Conservation (phyloP, 1,140 invertebrate species). For the Sarcophaga peregrina region DNA sequence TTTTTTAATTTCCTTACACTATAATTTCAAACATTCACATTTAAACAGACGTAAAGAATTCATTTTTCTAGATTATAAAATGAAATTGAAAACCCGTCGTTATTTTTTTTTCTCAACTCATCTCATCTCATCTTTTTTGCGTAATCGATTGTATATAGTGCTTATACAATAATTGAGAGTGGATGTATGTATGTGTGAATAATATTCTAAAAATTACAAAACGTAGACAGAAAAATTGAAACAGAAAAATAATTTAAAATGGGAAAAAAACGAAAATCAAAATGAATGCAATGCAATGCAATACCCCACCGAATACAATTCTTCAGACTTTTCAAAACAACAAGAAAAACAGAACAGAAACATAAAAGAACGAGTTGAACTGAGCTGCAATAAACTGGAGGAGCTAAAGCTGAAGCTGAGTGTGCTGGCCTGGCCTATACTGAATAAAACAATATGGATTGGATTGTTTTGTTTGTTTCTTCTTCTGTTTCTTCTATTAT, state of each 20-base stretch:
- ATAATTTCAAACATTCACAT: no score
- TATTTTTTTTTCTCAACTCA: no score
- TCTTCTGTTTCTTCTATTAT: no score
- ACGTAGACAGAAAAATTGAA: slow-evolving; percentile 1
- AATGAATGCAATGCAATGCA: not conserved
- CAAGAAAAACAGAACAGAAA: not conserved
- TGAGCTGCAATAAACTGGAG: not conserved
- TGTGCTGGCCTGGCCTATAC: no score
- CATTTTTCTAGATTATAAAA: not conserved
- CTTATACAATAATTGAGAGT: not conserved
- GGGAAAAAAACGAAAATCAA: not conserved
- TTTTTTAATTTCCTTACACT: no score
- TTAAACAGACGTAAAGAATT: no score
- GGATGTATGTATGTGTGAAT: not conserved
- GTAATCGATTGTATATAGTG: no score
- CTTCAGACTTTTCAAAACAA: no score
- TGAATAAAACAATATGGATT: no score
- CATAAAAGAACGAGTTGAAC: not conserved
- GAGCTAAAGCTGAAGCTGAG: no score
- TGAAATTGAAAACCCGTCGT: not conserved
- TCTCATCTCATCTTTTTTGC: not conserved
- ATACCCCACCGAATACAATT: not conserved
- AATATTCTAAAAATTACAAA: not conserved
- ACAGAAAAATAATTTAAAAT: not conserved
- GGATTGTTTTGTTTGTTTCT: no score